phyloP scores from a whole-genome alignment of 1,140 invertebrate species.

The Drosophila arawakana region DNA sequence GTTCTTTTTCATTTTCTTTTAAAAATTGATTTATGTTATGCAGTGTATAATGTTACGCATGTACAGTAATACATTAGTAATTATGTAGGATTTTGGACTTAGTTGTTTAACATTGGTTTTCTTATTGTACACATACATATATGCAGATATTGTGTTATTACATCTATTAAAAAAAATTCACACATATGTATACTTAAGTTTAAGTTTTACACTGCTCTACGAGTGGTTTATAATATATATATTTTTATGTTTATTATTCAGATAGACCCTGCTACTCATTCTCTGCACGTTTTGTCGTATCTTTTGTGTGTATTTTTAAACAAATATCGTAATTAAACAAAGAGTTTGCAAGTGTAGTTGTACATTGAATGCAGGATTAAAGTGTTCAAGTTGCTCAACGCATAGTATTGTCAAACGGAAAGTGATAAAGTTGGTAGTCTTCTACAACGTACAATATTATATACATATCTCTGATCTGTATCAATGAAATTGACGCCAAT shows the following conservation, averaged over 20 bases:
- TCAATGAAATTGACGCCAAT: slow-evolving; percentile 2
- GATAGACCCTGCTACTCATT: slow-evolving; percentile 68
- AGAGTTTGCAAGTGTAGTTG: slow-evolving; percentile 19
- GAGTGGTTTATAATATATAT: slow-evolving; percentile 26
- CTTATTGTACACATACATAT: slow-evolving; percentile 32
- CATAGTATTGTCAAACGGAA: slow-evolving; percentile 45
- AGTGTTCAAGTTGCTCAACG: slow-evolving; percentile 21
- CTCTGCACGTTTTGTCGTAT: slow-evolving; percentile 50
- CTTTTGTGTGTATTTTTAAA: neutral
- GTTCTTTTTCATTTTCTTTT: neutral
- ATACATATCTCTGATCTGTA: neutral
- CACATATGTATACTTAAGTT: slow-evolving; percentile 41
- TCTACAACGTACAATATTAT: neutral
- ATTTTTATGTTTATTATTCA: slow-evolving; percentile 32
- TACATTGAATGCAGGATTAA: slow-evolving; percentile 36
- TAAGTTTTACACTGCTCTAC: slow-evolving; percentile 50
- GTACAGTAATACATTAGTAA: slow-evolving; percentile 18
- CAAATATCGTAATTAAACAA: slow-evolving; percentile 16
- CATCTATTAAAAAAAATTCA: slow-evolving; percentile 58
- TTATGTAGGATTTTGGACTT: slow-evolving; percentile 33
- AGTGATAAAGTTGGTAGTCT: slow-evolving; percentile 17
- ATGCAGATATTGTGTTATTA: slow-evolving; percentile 16
- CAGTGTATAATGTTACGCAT: slow-evolving; percentile 30
- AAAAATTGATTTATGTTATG: slow-evolving; percentile 36
- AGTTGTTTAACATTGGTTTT: slow-evolving; percentile 10